phyloP scores from a whole-genome alignment of 2,113 vertebrate genomes.

The Pheucticus melanocephalus region DNA sequence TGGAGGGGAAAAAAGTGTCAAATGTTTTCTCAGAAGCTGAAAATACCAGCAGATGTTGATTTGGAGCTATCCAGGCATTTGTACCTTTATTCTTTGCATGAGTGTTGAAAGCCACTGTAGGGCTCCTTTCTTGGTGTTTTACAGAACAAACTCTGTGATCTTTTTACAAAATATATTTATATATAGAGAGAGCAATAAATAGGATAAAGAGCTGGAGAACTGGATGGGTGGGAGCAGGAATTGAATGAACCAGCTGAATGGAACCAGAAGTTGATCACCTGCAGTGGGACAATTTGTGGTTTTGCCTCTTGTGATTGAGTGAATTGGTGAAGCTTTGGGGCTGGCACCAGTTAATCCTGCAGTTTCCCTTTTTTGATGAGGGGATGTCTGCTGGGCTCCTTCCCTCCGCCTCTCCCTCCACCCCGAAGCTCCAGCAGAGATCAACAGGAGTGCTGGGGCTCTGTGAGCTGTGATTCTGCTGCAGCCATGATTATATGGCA shows the following conservation, averaged over 20 bases:
- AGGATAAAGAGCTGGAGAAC: neutral
- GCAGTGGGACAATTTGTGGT: neutral
- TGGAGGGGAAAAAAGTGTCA: neutral
- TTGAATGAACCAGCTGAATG: neutral
- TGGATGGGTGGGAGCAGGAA: neutral
- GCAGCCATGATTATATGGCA: neutral
- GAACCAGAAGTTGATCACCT: neutral
- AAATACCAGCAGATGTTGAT: neutral
- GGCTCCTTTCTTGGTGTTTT: neutral
- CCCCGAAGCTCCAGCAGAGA: neutral
- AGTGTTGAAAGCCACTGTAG: neutral
- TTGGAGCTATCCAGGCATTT: neutral
- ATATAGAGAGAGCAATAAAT: neutral
- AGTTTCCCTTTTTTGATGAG: neutral
- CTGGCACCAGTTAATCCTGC: neutral
- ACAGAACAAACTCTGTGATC: neutral
- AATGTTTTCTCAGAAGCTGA: neutral
- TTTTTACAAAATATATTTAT: neutral
- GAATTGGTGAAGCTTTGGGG: neutral
- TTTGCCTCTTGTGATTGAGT: neutral
- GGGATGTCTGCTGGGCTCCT: neutral
- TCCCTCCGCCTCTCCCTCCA: neutral
- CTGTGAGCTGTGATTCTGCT: constrained; percentile 16
- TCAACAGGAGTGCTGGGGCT: neutral
- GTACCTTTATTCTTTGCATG: neutral